phyloP scores from a whole-genome alignment of 37 sponge, comb jelly and placozoan species.

The Halisarca cf. caerulea region DNA sequence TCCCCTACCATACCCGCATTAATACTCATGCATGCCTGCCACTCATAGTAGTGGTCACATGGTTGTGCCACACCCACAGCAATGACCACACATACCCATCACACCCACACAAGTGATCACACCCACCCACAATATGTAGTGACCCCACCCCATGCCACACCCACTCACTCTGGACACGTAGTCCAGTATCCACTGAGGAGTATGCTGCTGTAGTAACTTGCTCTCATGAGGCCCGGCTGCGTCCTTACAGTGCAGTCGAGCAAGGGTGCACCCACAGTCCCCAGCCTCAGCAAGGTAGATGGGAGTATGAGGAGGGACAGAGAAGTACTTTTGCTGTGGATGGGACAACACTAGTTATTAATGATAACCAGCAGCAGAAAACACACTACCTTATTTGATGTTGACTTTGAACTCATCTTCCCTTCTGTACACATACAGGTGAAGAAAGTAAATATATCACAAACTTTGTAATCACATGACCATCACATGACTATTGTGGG shows the following conservation, averaged over 20 bases:
- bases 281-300: slow-evolving; percentile 75
- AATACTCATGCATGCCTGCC: no score
- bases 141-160: not conserved
- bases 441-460: no score
- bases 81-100: no score
- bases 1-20: no score
- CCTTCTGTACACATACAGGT: no score
- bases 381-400: not conserved
- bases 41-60: no score
- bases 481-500: no score
- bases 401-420: not conserved
- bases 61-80: no score
- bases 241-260: slow-evolving; percentile 56
- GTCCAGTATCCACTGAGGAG: slow-evolving; percentile 76
- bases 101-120: no score
- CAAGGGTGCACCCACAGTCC: slow-evolving; percentile 77
- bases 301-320: slow-evolving; percentile 85
- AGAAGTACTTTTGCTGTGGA: slow-evolving; percentile 50
- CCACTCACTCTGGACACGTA: slow-evolving; percentile 63
- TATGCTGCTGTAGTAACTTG: slow-evolving; percentile 40
- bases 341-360: not conserved
- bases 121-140: no score
- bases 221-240: slow-evolving; percentile 58
- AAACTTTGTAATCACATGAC: no score
- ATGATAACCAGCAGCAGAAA: not conserved